These are phyloP conservation scores for Holocentrus rufus DNA, from an alignment of 2,797 vertebrate genomes.

Conservation along the genomic window DNA sequence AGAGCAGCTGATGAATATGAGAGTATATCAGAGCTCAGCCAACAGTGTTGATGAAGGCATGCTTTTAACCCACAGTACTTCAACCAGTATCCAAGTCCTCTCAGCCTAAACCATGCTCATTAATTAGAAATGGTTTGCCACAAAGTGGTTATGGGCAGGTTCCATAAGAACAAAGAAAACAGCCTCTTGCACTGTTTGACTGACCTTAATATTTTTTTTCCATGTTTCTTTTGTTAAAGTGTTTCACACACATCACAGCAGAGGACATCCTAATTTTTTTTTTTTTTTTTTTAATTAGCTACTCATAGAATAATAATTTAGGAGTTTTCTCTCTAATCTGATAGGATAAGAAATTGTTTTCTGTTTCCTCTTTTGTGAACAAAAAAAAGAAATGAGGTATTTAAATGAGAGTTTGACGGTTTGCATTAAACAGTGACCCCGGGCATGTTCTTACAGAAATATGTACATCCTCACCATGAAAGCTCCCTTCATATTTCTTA, in stretches of 20 bases:
- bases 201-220: too few relatives aligned
- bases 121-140: constrained; percentile 3
- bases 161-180: neutral
- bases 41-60: constrained; percentile 29
- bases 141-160: neutral
- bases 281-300: too few relatives aligned
- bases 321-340: neutral
- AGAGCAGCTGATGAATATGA: constrained; percentile 78
- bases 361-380: neutral
- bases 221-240: too few relatives aligned
- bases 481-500: neutral
- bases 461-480: neutral
- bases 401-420: neutral
- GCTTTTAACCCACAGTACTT: constrained; percentile 7
- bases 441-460: neutral
- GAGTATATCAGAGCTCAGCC: constrained; percentile 36
- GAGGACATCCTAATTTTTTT: neutral
- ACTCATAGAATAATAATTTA: neutral
- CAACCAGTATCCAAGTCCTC: neutral
- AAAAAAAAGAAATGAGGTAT: neutral
- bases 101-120: constrained; percentile 7
- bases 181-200: neutral
- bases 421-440: neutral
- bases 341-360: neutral
- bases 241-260: neutral